Base-by-base conservation (phyloP, 2,888 invertebrate genomes). In the Tiphia femorata region DNA sequence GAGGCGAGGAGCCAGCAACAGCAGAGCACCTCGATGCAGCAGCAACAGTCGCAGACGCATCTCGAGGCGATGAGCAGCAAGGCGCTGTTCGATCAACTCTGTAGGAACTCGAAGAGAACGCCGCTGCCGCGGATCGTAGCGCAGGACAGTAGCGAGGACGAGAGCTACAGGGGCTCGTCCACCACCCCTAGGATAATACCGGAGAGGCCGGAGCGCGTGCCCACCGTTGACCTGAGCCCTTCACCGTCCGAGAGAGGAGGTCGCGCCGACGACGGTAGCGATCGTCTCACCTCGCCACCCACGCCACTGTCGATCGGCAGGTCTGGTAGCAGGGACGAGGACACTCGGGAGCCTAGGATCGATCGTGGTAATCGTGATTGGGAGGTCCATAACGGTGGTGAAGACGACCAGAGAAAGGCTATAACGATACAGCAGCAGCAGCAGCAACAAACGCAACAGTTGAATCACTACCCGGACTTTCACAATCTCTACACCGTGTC, bases 61-160 rank as follows among this genome's bases (percentile, higher is more conserved):
- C 85, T 86, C 1, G 87, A 87, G 64, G 84, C 86, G 64, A 85
- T 87, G 84, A 86, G 87, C 54, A 87, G 88, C 84, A 88, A 88
- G 81, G 88, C 89, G 7, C 83, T 91, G 70, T 84, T 91, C 66
- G 91, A 91, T 70, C 90, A 91, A 76, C 83, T 91, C 50, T 89
- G 89, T 69, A 85, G 90, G 66, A 90, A 88, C 76, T 89, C 87
- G 62, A 83, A 86, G 69, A 80, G 87, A 33, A 86, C 87, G 54
- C 87, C 87, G 8, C 73, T 87, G 51, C 84, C 86, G 14, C 84
- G 86, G 63, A 66, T 78, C 42, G n/a, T n/a, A n/a, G 70, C 79
- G 21, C 80, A 81, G 64, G 78, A 81, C 56, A 86, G 85, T 70
- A 85, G 85, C 54, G 86, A 85, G 61, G 87, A 87, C 68, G 87